Conservation (phyloP, 2,797 vertebrate species). For the Aratinga solstitialis region DNA sequence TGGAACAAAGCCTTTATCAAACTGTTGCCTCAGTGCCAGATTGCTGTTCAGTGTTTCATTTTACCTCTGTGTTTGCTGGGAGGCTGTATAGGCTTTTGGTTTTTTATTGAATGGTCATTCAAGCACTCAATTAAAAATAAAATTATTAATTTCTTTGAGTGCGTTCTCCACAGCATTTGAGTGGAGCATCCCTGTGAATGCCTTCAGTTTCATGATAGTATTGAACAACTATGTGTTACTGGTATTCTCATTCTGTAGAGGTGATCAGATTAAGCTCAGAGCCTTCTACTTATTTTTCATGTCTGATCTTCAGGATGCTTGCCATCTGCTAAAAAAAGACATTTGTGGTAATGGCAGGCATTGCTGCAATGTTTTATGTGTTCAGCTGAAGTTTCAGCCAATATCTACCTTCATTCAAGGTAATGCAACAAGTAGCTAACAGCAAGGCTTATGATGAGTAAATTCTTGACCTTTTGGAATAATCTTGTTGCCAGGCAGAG, state of each 20-base stretch:
- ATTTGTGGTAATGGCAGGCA: neutral
- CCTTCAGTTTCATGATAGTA: neutral
- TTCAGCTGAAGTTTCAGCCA: neutral
- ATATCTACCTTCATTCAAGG: neutral
- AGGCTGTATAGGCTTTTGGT: neutral
- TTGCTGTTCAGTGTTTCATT: neutral
- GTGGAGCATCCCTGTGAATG: neutral
- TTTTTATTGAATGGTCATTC: neutral
- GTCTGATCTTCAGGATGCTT: neutral
- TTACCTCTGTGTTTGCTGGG: neutral
- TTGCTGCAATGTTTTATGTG: neutral
- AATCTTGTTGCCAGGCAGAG: neutral
- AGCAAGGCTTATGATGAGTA: neutral
- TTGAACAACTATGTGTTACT: neutral
- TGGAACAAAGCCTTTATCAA: neutral
- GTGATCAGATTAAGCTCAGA: neutral
- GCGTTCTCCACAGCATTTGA: neutral
- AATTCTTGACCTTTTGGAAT: neutral
- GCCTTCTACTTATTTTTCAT: neutral
- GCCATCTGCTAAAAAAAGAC: neutral
- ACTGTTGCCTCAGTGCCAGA: neutral
- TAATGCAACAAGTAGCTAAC: neutral
- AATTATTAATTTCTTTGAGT: neutral
- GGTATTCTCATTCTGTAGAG: neutral
- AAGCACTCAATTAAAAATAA: neutral